These are phyloP conservation scores for Lepilemur ruficaudatus DNA, from an alignment of 2,797 vertebrate species.

Conservation along the genomic window DNA sequence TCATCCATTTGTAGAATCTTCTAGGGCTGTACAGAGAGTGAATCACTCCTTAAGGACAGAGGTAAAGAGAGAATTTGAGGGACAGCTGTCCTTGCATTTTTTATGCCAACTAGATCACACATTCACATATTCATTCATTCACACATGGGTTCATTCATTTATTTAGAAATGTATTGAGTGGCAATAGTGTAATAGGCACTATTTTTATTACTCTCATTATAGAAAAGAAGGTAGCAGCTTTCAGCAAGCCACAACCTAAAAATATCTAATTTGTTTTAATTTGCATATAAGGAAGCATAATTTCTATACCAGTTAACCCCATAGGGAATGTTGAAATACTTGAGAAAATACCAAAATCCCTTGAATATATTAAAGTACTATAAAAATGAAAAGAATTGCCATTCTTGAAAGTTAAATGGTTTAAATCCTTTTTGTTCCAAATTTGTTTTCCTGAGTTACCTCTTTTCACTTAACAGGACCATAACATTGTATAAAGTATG, in stretches of 20 bases:
- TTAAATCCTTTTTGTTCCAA: neutral
- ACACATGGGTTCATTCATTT: neutral
- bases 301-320: neutral
- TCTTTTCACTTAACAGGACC: neutral
- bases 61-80: neutral
- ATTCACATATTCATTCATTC: neutral
- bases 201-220: neutral
- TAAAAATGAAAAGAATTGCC: neutral
- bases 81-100: neutral
- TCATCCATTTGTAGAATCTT: neutral
- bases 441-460: neutral
- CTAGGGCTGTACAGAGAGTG: neutral
- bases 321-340: neutral
- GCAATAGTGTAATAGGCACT: neutral
- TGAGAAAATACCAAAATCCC: neutral
- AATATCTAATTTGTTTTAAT: neutral
- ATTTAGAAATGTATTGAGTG: neutral
- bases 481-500: neutral
- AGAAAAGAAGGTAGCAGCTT: neutral
- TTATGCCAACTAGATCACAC: neutral
- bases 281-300: neutral
- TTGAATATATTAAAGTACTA: neutral
- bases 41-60: neutral
- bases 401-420: neutral
- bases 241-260: neutral